Base-by-base conservation (phyloP, 2,113 vertebrate species). In the Siniperca chuatsi region DNA sequence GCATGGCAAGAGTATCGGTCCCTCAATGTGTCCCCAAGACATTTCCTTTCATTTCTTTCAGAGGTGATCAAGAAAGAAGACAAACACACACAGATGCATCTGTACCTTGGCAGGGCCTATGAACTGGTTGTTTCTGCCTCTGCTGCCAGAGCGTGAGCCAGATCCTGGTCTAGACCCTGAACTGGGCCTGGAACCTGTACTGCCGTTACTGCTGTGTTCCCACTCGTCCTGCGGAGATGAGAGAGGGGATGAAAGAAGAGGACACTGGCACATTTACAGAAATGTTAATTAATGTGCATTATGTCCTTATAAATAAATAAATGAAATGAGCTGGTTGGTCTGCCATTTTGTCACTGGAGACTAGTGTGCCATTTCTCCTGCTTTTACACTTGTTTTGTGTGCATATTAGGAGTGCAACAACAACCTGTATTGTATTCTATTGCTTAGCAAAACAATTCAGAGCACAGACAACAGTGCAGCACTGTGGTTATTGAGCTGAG, bases 131-230 rank as follows among this genome's bases (percentile, higher is more conserved):
- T 95, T 96, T 87, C 92, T 94, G 78, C 96, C 93, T 23, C 61
- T 92, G 92, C 94, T 97, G 91, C 95, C 96, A 48, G 95, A 95
- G 87, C 95, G 95, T 40, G 96, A 97, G 73, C 95, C 96, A 82
- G 96, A 97, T 33, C 96, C 96, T 12, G 91, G 91, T 78, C 95
- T 94, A 82, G 96, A 97, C 16, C 96, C 96, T 0, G 91, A 97
- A 50, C 96, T 96, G 0, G 79, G 95, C 78, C 85, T 81, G 37
- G 96, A 97, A 52, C 96, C 96, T 64, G 96, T 82, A 40, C 96
- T 97, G 87, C 96, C 96, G 66, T 96, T 96, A 83, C 95, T 97
- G 92, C 96, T 97, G 91, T 96, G 96, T 84, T 97, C 96, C 96
- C 96, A 97, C 54, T 96, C 95, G 74, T 96, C 96, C 96, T 97